Evolutionary conservation across 2,888 invertebrate genomes (phyloP), one percentile per base, ranked within the genome.

Genomic region (Agrochola lota): DNA sequence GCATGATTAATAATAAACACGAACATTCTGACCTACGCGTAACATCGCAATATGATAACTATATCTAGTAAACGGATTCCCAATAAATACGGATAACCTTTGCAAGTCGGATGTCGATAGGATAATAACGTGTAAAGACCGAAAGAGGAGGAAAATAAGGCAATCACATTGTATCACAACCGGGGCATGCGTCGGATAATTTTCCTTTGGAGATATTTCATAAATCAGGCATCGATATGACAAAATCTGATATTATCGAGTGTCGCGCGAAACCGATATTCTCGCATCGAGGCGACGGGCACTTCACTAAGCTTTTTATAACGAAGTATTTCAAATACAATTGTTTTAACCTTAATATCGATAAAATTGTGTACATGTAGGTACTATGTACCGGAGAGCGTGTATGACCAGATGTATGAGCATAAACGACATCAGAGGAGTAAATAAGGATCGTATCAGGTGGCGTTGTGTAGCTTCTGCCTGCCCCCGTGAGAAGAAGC

Each of bases 111-210:
- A 91, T 92, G 91, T 91, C 90, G 92, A 92, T 91, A 91, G 88
- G 91, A 92, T 94, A 94, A 94, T 93, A 94, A 91, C 91, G 92
- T 92, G 94, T 93, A 93, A 92, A 93, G 92, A 93, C 88, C 91
- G 90, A 91, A 91, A 92, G 91, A 92, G 86, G 90, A 91, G 89
- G 91, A 90, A 92, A 91, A 94, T 93, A 93, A 93, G 92, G 90
- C 93, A 94, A 94, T 95, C 93, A 94, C 90, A 92, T 93, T 93
- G 93, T 93, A 93, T 91, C 91, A 92, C 91, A 93, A 93, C 91
- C 92, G 91, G 89, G 86, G 91, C 90, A 91, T 90, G 89, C 90
- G 90, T 87, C 91, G 89, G 90, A 94, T 94, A 92, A 94, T 94
- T 93, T 93, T 94, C 91, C 89, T 92, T 91, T 84, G 87, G 86